Evolutionary conservation across 2,888 invertebrate species (phyloP), one percentile per base, ranked within the genome.

Genomic region (Orchestes rusci): DNA sequence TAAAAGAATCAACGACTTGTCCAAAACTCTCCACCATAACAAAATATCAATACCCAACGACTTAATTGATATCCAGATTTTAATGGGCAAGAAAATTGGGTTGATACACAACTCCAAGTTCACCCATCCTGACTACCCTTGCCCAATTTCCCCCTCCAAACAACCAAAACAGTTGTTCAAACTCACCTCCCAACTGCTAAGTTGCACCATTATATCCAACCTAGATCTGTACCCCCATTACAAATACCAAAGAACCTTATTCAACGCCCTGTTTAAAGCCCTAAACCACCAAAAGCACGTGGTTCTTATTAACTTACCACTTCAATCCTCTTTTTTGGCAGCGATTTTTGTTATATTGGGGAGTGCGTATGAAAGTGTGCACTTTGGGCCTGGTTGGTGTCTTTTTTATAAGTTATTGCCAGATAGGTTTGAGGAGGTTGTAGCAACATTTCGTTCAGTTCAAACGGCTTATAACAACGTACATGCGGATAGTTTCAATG

Each of bases 91-190:
- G 16, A 16, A 73, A 5, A 69, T 79, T 44, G 57, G 65, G 28
- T 71, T 65, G 57, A 65, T 81, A 8, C 64, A 70, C 54, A 79
- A 74, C 58, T 81, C 82, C 2, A 78, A 76, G 61, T 82, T 82
- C 62, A 55, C 56, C 65, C 65, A 10, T 31, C 13, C 13, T 12
- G 13, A 31, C 13, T n/a, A 31, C n/a, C n/a, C n/a, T n/a, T n/a
- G n/a, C n/a, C n/a, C n/a, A n/a, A n/a, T n/a, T n/a, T n/a, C n/a
- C n/a, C n/a, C n/a, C n/a, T n/a, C n/a, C n/a, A n/a, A n/a, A n/a
- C n/a, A n/a, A n/a, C n/a, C n/a, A n/a, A n/a, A n/a, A n/a, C n/a
- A n/a, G n/a, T n/a, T n/a, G n/a, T n/a, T n/a, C n/a, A n/a, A n/a
- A n/a, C n/a, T n/a, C n/a, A n/a, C n/a, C n/a, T n/a, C n/a, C n/a